These are phyloP conservation scores for Puffinus mauretanicus DNA, from an alignment of 2,113 vertebrate genomes.

Conservation along the genomic window DNA sequence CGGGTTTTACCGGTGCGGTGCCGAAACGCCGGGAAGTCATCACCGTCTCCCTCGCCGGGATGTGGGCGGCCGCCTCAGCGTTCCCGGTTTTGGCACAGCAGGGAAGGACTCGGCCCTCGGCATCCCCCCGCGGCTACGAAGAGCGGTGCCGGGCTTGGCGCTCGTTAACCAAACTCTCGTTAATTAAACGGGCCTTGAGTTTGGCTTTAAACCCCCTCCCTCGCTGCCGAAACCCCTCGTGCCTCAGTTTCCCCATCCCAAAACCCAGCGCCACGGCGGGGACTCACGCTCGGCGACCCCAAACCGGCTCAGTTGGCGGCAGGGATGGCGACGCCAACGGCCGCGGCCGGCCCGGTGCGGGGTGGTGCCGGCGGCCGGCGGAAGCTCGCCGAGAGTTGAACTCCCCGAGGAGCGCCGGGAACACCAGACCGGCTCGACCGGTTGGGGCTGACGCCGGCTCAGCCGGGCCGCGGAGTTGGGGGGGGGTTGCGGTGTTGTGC, in stretches of 20 bases:
- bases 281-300: not conserved
- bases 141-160: not conserved
- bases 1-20: not conserved
- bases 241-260: not conserved
- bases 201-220: not conserved
- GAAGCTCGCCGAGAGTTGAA: not conserved
- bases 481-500: not conserved
- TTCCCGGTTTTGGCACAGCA: not conserved
- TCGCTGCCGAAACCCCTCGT: not conserved
- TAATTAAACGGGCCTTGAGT: not conserved
- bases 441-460: not conserved
- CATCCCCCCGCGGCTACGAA: not conserved
- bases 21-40: no score
- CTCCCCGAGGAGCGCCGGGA: not conserved
- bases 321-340: not conserved
- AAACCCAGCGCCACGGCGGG: not conserved
- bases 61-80: not conserved
- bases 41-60: not conserved
- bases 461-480: no score
- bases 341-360: not conserved
- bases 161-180: not conserved
- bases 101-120: not conserved
- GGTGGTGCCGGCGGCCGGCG: not conserved
- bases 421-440: not conserved
- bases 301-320: not conserved